Evolutionary conservation across 2,113 vertebrate species (phyloP).

Genomic region (Pollachius pollachius): DNA sequence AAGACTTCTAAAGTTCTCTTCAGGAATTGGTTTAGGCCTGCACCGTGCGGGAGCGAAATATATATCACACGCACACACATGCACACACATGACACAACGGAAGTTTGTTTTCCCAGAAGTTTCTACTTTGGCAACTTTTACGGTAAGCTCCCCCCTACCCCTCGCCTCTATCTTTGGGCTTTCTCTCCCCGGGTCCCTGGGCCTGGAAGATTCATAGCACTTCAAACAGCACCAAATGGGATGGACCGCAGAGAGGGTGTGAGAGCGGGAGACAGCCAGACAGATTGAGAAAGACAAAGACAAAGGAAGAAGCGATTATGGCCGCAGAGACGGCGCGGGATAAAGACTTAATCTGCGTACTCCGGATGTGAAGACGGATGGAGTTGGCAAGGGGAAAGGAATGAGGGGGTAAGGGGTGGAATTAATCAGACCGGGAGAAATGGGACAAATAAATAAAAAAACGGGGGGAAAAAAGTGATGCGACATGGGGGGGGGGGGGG

Average conservation of each 20-base stretch:
- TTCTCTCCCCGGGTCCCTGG: constrained; percentile 20
- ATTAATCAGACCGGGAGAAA: constrained; percentile 48
- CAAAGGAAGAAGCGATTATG: constrained; percentile 23
- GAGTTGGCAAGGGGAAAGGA: constrained; percentile 45
- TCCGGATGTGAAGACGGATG: constrained; percentile 53
- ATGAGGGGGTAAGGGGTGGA: constrained; percentile 37
- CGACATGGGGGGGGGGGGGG: constrained; percentile 37
- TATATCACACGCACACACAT: constrained; percentile 11
- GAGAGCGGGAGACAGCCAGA: constrained; percentile 13
- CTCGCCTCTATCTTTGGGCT: constrained; percentile 9
- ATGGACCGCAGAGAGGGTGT: constrained; percentile 5
- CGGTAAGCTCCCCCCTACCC: not conserved
- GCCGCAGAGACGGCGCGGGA: constrained; percentile 38
- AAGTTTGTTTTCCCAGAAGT: constrained; percentile 43
- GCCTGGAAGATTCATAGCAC: not conserved
- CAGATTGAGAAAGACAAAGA: constrained; percentile 13
- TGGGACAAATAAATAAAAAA: constrained; percentile 35
- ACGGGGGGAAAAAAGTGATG: constrained; percentile 33
- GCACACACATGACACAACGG: not conserved
- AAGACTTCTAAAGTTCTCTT: constrained; percentile 45
- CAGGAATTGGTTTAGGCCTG: constrained; percentile 27
- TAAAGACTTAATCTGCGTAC: constrained; percentile 38
- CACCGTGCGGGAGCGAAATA: constrained; percentile 32
- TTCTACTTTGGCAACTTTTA: constrained; percentile 13
- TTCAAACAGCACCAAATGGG: constrained; percentile 26